These are phyloP conservation scores for Merops nubicus DNA, from an alignment of 2,113 vertebrate species.

Conservation along the genomic window DNA sequence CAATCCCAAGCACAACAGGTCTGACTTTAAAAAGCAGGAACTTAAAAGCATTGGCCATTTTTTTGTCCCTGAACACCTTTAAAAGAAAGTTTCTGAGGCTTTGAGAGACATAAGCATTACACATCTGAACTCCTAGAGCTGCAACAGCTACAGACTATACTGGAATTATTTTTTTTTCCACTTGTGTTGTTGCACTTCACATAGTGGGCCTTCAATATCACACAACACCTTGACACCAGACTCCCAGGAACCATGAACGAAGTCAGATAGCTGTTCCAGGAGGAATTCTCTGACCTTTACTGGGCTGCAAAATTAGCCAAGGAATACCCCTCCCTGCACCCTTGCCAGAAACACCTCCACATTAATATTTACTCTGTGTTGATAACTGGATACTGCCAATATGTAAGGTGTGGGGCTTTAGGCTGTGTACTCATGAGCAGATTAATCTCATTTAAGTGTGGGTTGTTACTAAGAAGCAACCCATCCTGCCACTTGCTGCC, in stretches of 20 bases:
- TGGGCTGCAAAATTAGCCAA: not conserved
- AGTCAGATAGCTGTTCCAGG: not conserved
- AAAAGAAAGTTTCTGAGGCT: not conserved
- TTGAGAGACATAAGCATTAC: not conserved
- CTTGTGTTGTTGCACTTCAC: not conserved
- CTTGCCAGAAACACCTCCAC: not conserved
- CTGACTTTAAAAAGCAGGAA: not conserved
- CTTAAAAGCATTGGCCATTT: not conserved
- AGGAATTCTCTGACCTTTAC: not conserved
- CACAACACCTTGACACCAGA: not conserved
- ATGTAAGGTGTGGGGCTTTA: not conserved
- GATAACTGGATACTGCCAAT: accelerated
- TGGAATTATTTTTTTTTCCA: not conserved
- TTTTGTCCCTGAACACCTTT: not conserved
- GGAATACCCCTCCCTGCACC: not conserved
- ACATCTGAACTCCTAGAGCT: not conserved
- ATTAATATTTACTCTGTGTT: not conserved
- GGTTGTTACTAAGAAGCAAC: not conserved
- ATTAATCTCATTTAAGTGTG: not conserved
- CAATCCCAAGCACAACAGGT: not conserved
- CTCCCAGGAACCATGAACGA: not conserved
- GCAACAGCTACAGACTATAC: not conserved
- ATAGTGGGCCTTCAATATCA: not conserved
- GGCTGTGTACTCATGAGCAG: accelerated
- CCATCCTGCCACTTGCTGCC: not conserved